A percentile compares a stretch with the other conserved stretches of the same genome.
Conservation (phyloP, 2,113 vertebrate genomes). For the Rana temporaria region DNA sequence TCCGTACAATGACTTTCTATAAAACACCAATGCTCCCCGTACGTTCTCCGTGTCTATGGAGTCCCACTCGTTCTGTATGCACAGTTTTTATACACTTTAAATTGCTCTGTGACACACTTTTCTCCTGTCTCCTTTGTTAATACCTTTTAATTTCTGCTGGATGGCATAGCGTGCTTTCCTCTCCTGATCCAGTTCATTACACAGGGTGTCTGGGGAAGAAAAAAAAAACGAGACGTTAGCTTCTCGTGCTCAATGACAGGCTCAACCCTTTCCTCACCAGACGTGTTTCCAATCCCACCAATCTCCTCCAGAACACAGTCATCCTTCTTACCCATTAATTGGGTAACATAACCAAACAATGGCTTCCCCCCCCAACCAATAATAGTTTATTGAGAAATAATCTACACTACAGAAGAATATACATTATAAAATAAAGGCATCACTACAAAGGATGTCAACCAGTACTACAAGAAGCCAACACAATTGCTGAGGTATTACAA, state of each 20-base stretch:
- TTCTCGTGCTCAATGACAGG: conserved; percentile 10
- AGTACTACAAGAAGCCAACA: too few species aligned
- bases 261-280: conserved; percentile 32
- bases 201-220: conserved; percentile 83
- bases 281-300: background rate
- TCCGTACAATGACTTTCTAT: too few species aligned
- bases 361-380: too few species aligned
- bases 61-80: conserved; percentile 6
- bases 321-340: background rate
- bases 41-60: background rate
- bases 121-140: conserved; percentile 19
- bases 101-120: conserved; percentile 54
- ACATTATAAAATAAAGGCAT: too few species aligned
- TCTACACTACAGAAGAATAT: too few species aligned
- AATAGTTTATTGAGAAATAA: too few species aligned
- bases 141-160: conserved; percentile 96
- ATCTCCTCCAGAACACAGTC: background rate
- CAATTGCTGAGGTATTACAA: too few species aligned
- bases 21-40: background rate
- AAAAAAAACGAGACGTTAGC: conserved; percentile 24
- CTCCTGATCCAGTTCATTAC: conserved; percentile 93
- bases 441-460: too few species aligned
- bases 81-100: conserved; percentile 24
- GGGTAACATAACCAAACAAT: background rate
- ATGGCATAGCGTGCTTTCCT: conserved; percentile 92